Evolutionary conservation across 2,797 vertebrate genomes (phyloP).

Genomic region (Malurus leucopterus): DNA sequence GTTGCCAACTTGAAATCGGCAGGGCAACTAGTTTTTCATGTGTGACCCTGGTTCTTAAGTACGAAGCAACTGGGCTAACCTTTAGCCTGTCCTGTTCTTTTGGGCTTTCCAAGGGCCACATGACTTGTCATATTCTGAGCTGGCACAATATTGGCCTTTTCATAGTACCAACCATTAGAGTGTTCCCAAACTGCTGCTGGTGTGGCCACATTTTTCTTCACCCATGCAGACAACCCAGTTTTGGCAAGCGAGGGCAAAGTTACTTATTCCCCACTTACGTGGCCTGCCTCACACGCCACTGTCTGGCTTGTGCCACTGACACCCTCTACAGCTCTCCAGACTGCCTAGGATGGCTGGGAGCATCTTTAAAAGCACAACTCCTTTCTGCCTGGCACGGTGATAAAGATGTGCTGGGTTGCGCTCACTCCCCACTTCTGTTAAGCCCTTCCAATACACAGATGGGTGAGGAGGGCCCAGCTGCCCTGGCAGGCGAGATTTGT

Average conservation of each 20-base stretch:
- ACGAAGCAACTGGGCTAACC: neutral
- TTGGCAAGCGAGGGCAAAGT: neutral
- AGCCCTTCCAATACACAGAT: fast-evolving
- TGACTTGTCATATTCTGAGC: neutral
- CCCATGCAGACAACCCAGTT: fast-evolving
- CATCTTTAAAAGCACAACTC: neutral
- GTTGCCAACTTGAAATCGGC: neutral
- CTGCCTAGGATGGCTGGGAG: too few species aligned
- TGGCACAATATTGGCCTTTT: neutral
- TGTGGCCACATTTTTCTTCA: neutral
- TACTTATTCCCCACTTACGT: fast-evolving
- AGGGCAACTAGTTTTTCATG: neutral
- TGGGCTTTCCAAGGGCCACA: fast-evolving
- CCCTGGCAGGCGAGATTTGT: neutral
- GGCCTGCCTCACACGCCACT: too few species aligned
- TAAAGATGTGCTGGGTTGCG: fast-evolving
- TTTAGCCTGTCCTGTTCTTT: neutral
- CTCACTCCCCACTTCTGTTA: fast-evolving
- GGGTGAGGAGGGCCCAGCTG: fast-evolving
- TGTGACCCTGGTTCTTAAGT: fast-evolving
- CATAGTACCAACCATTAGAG: neutral
- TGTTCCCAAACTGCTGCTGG: neutral
- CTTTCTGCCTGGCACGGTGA: fast-evolving
- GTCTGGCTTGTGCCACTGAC: neutral
- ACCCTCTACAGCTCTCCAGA: neutral